phyloP scores from a whole-genome alignment of 2,113 vertebrate species.

The Tretioscincus oriximinensis region DNA sequence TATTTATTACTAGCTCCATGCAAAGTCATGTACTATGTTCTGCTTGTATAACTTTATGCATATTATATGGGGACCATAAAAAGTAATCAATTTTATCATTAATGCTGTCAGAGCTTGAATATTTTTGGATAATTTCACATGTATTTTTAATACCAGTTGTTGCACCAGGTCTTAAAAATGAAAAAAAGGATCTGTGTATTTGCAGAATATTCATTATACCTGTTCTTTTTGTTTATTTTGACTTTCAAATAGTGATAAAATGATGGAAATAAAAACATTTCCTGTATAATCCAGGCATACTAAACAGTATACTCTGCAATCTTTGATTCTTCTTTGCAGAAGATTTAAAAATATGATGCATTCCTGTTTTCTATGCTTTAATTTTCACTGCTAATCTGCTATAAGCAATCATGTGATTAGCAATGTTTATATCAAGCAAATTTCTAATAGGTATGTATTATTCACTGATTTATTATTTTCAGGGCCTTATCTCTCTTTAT shows the following conservation, averaged over 20 bases:
- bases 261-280: conserved; percentile 28
- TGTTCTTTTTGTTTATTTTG: neutral
- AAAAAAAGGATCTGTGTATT: conserved; percentile 7
- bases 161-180: conserved; percentile 23
- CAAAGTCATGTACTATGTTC: conserved; percentile 10
- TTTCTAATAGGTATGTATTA: neutral
- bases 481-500: too few relatives aligned
- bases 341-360: conserved; percentile 7
- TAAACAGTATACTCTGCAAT: neutral
- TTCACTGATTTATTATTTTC: too few relatives aligned
- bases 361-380: too few relatives aligned
- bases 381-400: too few relatives aligned
- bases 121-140: conserved; percentile 24
- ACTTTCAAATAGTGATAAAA: neutral
- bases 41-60: conserved; percentile 8
- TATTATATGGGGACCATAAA: conserved; percentile 10
- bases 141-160: conserved; percentile 19
- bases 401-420: too few relatives aligned
- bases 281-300: neutral
- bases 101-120: conserved; percentile 20
- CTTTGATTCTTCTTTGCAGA: neutral
- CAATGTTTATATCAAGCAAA: neutral
- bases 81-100: conserved; percentile 21
- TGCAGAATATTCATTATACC: neutral
- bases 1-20: conserved; percentile 21